Percentiles rank a stretch among this genome's conserved stretches.
phyloP scores from a whole-genome alignment of 1,140 invertebrate species.

The Drosophila willistoni region DNA sequence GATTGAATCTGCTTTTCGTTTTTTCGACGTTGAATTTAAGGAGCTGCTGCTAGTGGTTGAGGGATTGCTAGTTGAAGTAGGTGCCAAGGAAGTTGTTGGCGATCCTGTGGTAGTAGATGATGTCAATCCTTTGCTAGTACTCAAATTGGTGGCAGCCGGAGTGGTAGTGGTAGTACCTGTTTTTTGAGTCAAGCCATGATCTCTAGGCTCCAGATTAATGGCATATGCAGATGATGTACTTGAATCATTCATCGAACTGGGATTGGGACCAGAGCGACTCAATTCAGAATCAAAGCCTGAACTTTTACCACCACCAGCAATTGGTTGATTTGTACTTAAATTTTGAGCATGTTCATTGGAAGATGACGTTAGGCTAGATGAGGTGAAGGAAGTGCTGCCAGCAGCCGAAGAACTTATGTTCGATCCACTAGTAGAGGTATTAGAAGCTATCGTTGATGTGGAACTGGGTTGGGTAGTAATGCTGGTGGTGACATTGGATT shows the following conservation, averaged over 20 bases:
- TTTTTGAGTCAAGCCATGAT: constrained; percentile 16
- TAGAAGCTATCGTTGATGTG: constrained; percentile 19
- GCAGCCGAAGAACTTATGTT: constrained; percentile 41
- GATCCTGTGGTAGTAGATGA: constrained; percentile 27
- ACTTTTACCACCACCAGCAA: constrained; percentile 30
- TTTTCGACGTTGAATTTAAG: constrained; percentile 55
- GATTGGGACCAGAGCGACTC: constrained; percentile 18
- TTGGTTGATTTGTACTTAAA: constrained; percentile 42
- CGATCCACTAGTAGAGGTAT: constrained; percentile 24
- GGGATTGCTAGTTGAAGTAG: constrained; percentile 18
- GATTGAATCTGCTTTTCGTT: constrained; percentile 66
- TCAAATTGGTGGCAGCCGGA: constrained; percentile 42
- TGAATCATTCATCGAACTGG: constrained; percentile 39
- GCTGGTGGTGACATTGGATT: constrained; percentile 48
- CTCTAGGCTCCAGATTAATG: constrained; percentile 29
- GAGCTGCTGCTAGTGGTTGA: constrained; percentile 31
- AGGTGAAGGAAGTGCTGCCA: constrained; percentile 2
- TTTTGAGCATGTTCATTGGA: constrained; percentile 64
- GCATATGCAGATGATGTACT: constrained; percentile 1
- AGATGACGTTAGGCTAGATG: neutral
- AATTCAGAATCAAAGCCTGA: constrained; percentile 44
- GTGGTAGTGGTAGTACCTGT: constrained; percentile 1
- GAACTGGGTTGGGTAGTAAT: constrained; percentile 33
- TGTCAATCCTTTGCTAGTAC: constrained; percentile 32
- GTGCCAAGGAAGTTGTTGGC: constrained; percentile 22